These are phyloP conservation scores for Steinernema scapterisci DNA, from an alignment of 2,888 invertebrate genomes.

Conservation along the genomic window DNA sequence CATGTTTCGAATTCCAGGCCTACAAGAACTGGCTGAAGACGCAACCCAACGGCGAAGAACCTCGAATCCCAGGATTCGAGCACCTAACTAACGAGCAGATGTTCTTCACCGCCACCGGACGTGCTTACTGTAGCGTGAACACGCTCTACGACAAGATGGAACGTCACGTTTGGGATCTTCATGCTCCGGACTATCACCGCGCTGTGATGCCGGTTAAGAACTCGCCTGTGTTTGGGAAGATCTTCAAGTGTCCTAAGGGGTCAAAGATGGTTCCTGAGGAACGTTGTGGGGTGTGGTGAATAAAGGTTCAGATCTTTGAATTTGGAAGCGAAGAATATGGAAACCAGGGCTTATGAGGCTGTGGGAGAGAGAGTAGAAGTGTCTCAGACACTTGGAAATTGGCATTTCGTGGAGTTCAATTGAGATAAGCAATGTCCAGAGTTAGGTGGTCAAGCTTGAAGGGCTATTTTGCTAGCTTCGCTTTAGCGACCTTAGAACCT, in stretches of 20 bases:
- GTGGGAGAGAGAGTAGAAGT: no score
- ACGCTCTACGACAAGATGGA: not conserved
- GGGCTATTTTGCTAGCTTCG: no score
- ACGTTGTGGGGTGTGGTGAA: not conserved
- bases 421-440: not conserved
- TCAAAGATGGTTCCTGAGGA: not conserved
- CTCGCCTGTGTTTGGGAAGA: not conserved
- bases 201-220: not conserved
- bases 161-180: not conserved
- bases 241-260: not conserved
- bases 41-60: constrained; percentile 47
- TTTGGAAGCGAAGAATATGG: no score
- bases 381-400: no score
- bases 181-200: not conserved
- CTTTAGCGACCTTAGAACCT: not conserved
- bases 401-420: no score
- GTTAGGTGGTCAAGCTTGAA: not conserved
- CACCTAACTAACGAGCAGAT: constrained; percentile 58
- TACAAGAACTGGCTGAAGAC: constrained; percentile 46
- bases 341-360: no score
- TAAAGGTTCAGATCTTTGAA: no score
- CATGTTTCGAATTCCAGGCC: constrained; percentile 40
- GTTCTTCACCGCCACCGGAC: constrained; percentile 63
- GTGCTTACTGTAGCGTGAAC: constrained; percentile 38
- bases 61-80: constrained; percentile 51